Conservation (phyloP, 1,140 invertebrate genomes). For the Rhopalosiphum maidis region DNA sequence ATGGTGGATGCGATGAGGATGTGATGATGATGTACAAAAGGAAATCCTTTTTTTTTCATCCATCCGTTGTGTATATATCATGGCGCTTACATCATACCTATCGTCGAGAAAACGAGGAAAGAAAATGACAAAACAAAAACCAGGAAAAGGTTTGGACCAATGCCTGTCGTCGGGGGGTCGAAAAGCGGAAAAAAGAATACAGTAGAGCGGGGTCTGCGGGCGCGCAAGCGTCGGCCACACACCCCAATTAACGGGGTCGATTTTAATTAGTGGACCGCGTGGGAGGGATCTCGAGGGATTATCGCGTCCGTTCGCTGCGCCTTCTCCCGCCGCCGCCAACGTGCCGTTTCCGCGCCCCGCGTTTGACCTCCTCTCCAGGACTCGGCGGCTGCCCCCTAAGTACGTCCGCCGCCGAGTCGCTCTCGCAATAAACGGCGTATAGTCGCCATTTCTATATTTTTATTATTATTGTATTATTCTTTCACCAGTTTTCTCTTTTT, state of each 20-base stretch:
- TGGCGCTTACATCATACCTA: background rate
- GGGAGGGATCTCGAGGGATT: constrained; percentile 57
- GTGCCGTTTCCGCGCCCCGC: background rate
- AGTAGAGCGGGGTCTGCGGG: constrained; percentile 6
- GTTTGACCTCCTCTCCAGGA: constrained; percentile 19
- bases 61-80: too few relatives aligned
- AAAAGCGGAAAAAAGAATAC: background rate
- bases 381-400: background rate
- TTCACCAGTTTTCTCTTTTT: background rate
- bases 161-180: constrained; percentile 26
- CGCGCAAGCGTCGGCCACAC: constrained; percentile 49
- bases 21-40: background rate
- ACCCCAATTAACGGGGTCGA: constrained; percentile 54
- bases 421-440: background rate
- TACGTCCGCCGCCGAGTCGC: background rate
- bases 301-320: constrained; percentile 38
- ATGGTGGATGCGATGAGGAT: background rate
- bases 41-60: background rate
- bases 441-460: constrained; percentile 11
- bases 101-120: background rate
- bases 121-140: constrained; percentile 31
- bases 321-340: background rate
- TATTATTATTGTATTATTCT: background rate
- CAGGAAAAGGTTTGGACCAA: constrained; percentile 41
- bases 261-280: constrained; percentile 56